Percentiles rank a stretch among this genome's conserved stretches.
Conservation (phyloP, 53 echinoderm and acorn worm genomes). For the Astropecten irregularis region DNA sequence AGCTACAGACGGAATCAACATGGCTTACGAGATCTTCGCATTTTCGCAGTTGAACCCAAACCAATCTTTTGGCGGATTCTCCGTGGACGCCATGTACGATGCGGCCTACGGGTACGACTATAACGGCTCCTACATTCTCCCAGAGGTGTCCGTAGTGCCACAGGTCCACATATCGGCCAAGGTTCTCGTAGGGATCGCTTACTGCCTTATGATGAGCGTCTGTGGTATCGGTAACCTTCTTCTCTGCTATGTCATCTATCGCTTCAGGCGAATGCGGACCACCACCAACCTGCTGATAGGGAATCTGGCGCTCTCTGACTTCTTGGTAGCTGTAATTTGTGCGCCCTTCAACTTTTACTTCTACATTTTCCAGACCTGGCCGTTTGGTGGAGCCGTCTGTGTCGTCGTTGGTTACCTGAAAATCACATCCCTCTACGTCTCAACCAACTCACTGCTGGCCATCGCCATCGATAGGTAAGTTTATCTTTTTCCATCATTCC, state of each 20-base stretch:
- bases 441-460: conserved; percentile 89
- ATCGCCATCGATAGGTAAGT: conserved; percentile 96
- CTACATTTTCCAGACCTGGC: conserved; percentile 84
- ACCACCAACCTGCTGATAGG: conserved; percentile 94
- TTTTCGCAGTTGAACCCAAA: neutral
- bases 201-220: conserved; percentile 79
- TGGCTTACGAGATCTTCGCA: conserved; percentile 36
- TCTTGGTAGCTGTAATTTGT: conserved; percentile 84
- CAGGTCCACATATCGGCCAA: conserved; percentile 59
- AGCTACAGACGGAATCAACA: too few relatives aligned
- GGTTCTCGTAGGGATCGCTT: conserved; percentile 66
- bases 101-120: conserved; percentile 1
- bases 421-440: conserved; percentile 86
- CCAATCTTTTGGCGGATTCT: neutral
- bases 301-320: conserved; percentile 90
- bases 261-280: conserved; percentile 88
- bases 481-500: too few relatives aligned
- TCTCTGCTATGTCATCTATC: conserved; percentile 86
- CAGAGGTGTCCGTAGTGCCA: neutral
- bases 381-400: conserved; percentile 84
- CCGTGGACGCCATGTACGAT: conserved; percentile 1
- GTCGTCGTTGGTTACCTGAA: conserved; percentile 84
- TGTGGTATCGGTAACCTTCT: conserved; percentile 89
- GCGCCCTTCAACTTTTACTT: conserved; percentile 94
- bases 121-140: neutral